A percentile compares a stretch with the other conserved stretches of the same genome.
Conservation (phyloP, 2,113 vertebrate species). For the Danionella cerebrum region DNA sequence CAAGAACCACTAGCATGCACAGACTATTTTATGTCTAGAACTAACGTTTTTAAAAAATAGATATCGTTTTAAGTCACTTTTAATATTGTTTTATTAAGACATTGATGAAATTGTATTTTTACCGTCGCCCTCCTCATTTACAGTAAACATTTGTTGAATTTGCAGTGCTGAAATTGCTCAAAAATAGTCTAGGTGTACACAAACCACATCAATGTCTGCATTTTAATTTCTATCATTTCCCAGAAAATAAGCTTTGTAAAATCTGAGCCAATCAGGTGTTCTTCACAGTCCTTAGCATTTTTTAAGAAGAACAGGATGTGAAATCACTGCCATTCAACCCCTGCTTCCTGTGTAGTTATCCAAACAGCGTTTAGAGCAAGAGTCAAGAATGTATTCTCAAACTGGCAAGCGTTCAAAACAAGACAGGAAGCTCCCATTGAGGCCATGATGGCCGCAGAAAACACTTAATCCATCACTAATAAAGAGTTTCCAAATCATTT, state of each 20-base stretch:
- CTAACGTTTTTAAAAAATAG: no score
- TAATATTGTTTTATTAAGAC: no score
- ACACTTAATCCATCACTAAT: neutral
- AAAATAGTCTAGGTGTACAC: no score
- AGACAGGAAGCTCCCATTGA: slow-evolving; percentile 26
- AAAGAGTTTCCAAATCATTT: neutral
- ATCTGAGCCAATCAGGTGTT: neutral
- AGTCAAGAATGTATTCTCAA: slow-evolving; percentile 29
- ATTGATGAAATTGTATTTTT: no score
- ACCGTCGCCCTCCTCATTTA: no score
- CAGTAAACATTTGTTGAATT: no score
- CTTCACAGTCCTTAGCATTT: neutral
- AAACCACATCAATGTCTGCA: no score
- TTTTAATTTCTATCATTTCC: no score
- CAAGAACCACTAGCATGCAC: no score
- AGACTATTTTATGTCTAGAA: no score
- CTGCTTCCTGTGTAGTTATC: slow-evolving; percentile 39
- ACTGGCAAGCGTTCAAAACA: slow-evolving; percentile 19
- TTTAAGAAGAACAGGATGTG: slow-evolving; percentile 33
- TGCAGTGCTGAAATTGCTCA: no score
- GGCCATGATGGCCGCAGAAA: neutral
- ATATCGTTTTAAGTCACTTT: no score
- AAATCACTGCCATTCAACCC: slow-evolving; percentile 38
- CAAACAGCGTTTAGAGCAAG: slow-evolving; percentile 23
- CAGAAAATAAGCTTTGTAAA: neutral